Percentiles rank a stretch among this genome's conserved stretches.
These are phyloP conservation scores for Nasonia vitripennis DNA, from an alignment of 1,140 invertebrate species.

Conservation along the genomic window DNA sequence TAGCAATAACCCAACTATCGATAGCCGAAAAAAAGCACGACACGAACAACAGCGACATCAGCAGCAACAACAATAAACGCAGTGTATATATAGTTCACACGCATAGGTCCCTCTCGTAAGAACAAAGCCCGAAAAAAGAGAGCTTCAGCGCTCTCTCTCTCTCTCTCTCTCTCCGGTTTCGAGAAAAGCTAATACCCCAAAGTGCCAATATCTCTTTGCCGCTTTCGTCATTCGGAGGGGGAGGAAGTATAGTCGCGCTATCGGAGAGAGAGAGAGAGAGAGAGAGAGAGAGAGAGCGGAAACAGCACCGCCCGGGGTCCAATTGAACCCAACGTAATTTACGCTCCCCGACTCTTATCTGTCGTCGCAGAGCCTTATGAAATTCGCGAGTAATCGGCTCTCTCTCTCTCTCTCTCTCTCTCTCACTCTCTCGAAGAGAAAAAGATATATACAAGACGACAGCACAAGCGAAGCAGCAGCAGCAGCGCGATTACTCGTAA, in stretches of 20 bases:
- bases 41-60: neutral
- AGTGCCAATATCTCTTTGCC: conserved; percentile 47
- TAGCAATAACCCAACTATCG: neutral
- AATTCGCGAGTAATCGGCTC: conserved; percentile 34
- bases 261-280: neutral
- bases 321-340: conserved; percentile 39
- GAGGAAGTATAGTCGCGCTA: neutral
- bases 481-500: conserved; percentile 18
- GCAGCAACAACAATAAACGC: neutral
- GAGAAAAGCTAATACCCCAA: conserved; percentile 41
- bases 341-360: conserved; percentile 30
- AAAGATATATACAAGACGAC: neutral
- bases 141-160: neutral
- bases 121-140: neutral
- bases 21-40: neutral
- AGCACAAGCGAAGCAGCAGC: neutral
- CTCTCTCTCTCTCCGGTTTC: neutral
- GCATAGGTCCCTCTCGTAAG: neutral
- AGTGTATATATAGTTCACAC: neutral
- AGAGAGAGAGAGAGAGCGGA: neutral
- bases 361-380: conserved; percentile 20
- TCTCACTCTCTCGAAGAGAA: neutral
- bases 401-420: neutral
- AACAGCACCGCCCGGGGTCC: neutral
- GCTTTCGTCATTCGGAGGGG: conserved; percentile 14